phyloP scores from a whole-genome alignment of 2,888 invertebrate genomes.

The Eupithecia pulchellata region DNA sequence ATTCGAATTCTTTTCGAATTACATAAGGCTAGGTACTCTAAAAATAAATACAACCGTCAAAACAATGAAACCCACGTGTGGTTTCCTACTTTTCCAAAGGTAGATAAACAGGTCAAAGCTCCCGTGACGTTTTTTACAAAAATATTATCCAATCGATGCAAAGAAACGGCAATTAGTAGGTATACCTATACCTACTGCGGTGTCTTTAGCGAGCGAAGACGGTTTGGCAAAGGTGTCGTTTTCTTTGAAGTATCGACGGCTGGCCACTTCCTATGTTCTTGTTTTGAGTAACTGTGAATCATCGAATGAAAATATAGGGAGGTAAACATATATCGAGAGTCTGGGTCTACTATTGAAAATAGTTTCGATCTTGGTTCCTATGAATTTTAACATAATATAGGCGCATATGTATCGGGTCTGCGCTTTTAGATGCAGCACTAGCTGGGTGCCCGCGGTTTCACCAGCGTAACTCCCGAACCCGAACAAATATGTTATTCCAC shows the following conservation, averaged over 20 bases:
- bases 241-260: conserved; percentile 45
- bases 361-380: not conserved
- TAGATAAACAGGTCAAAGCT: conserved; percentile 42
- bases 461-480: too few relatives aligned
- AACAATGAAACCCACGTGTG: not conserved
- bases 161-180: conserved; percentile 48
- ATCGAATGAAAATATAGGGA: not conserved
- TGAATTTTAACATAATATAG: not conserved
- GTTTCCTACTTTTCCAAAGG: not conserved
- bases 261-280: conserved; percentile 29
- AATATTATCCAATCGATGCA: conserved; percentile 37
- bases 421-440: too few relatives aligned
- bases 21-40: not conserved
- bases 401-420: too few relatives aligned
- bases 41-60: not conserved
- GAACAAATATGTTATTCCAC: too few relatives aligned
- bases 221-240: conserved; percentile 60
- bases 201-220: conserved; percentile 57
- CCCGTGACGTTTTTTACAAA: conserved; percentile 37
- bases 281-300: not conserved
- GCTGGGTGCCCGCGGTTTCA: too few relatives aligned
- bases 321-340: not conserved
- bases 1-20: not conserved
- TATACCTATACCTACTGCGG: conserved; percentile 50
- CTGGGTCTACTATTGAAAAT: not conserved